Conservation (phyloP, 2,888 invertebrate genomes). For the Drosophila imparisetae region DNA sequence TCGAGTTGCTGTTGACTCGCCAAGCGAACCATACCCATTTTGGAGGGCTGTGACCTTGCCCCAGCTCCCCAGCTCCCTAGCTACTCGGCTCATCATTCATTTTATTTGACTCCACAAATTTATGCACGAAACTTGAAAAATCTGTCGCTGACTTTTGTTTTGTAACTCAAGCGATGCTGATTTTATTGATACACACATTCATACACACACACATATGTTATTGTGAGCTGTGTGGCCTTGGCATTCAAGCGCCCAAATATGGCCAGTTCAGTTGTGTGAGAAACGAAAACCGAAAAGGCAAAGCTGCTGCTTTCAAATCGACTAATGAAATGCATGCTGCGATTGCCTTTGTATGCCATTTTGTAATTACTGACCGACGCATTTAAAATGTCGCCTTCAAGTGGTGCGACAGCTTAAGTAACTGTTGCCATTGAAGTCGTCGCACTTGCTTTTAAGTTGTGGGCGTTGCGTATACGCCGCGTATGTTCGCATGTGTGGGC, state of each 20-base stretch:
- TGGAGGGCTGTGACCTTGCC: constrained; percentile 55
- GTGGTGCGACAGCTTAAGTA: constrained; percentile 8
- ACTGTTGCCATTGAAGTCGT: constrained; percentile 47
- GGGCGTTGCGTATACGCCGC: constrained; percentile 60
- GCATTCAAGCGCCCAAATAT: constrained; percentile 77
- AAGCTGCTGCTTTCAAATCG: constrained; percentile 36
- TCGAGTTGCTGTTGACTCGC: constrained; percentile 32
- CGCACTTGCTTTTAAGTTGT: constrained; percentile 28
- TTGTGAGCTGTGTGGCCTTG: constrained; percentile 61
- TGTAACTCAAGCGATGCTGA: constrained; percentile 42
- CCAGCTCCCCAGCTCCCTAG: constrained; percentile 27
- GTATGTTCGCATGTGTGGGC: constrained; percentile 35
- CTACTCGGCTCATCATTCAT: constrained; percentile 39
- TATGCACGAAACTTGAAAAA: constrained; percentile 63
- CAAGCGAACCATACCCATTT: constrained; percentile 44
- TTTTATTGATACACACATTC: constrained; percentile 18
- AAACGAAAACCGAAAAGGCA: constrained; percentile 38
- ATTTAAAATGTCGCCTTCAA: constrained; percentile 32
- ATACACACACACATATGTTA: constrained; percentile 18
- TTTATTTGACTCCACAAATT: constrained; percentile 43
- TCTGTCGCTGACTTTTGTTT: constrained; percentile 54
- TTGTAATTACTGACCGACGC: constrained; percentile 49
- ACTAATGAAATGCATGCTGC: constrained; percentile 55
- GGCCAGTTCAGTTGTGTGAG: constrained; percentile 64
- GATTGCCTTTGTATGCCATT: constrained; percentile 25